phyloP scores from a whole-genome alignment of 2,113 vertebrate genomes.

The Leiothrix lutea region DNA sequence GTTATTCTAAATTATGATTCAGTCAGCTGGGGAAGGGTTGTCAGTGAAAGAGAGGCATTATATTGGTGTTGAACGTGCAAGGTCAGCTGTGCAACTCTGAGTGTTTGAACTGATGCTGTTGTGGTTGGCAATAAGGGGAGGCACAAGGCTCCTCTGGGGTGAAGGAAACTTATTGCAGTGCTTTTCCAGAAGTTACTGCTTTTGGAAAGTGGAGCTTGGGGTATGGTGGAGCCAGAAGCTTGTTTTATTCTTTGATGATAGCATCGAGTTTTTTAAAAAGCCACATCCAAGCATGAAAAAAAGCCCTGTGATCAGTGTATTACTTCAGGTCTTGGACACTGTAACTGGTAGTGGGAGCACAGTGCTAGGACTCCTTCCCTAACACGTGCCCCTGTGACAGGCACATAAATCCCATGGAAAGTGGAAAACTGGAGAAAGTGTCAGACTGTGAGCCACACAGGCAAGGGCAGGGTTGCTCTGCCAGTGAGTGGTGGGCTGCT shows the following conservation, averaged over 20 bases:
- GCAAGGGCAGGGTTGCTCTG: no score
- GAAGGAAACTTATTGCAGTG: background rate
- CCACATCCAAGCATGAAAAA: background rate
- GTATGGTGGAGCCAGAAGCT: background rate
- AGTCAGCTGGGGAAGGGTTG: background rate
- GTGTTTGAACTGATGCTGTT: background rate
- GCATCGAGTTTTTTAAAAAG: background rate
- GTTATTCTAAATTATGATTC: background rate
- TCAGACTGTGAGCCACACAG: background rate
- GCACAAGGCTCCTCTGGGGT: background rate
- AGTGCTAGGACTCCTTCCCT: background rate
- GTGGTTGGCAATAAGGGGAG: background rate
- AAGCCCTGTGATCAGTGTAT: background rate
- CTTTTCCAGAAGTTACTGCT: background rate
- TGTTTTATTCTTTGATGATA: background rate
- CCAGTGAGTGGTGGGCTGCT: no score
- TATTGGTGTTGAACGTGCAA: background rate
- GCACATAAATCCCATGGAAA: background rate
- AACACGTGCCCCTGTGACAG: background rate
- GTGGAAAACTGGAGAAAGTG: background rate
- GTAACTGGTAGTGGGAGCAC: background rate
- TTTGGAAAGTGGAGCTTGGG: background rate
- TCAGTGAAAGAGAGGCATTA: background rate
- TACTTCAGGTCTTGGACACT: background rate
- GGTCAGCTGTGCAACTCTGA: background rate